Percentiles rank a stretch among this genome's conserved stretches.
Conservation (phyloP, 2,888 invertebrate species). For the Spilosoma lubricipeda region DNA sequence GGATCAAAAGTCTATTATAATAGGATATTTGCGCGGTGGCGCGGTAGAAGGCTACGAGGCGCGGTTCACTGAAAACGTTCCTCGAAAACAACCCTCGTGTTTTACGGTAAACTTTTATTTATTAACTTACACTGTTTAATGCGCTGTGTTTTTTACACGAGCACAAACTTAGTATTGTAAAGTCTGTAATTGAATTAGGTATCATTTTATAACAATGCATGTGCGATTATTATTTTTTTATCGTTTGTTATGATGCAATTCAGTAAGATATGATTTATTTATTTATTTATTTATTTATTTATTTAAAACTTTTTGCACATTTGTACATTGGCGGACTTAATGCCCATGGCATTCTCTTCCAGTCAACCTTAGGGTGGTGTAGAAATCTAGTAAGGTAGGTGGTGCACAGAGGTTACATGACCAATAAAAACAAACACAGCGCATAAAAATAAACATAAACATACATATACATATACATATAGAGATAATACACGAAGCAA, state of each 20-base stretch:
- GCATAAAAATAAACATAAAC: no score
- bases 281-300: no score
- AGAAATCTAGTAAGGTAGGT: no score
- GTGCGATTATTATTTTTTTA: slow-evolving; percentile 33
- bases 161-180: no score
- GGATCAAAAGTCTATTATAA: slow-evolving; percentile 69
- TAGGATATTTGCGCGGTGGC: slow-evolving; percentile 67
- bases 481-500: no score
- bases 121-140: slow-evolving; percentile 16
- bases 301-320: no score
- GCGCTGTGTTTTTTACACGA: slow-evolving; percentile 20
- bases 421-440: no score
- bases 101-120: slow-evolving; percentile 55
- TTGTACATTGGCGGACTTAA: no score
- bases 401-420: no score
- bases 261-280: slow-evolving; percentile 24
- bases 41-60: slow-evolving; percentile 64
- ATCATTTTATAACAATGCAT: slow-evolving; percentile 16
- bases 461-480: no score
- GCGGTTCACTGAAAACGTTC: slow-evolving; percentile 52
- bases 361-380: no score
- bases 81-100: slow-evolving; percentile 30
- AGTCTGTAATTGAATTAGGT: not conserved
- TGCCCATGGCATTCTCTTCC: no score
- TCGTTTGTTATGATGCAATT: slow-evolving; percentile 10